A percentile compares a stretch with the other conserved stretches of the same genome.
Evolutionary conservation across 2,113 vertebrate species (phyloP).

Genomic region (Amia ocellicauda): DNA sequence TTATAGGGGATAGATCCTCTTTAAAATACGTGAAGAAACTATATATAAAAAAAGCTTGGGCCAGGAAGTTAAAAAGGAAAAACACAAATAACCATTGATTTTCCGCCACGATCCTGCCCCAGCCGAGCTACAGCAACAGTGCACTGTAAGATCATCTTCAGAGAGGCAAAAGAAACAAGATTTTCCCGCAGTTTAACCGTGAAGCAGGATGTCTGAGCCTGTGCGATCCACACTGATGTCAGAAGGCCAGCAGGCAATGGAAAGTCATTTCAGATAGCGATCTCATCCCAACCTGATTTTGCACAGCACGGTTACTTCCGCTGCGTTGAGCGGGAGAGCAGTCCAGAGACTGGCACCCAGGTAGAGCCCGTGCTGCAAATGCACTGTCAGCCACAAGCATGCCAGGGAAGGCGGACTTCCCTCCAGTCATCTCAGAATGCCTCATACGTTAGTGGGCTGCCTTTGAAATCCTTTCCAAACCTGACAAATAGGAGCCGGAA

Average conservation of each 20-base stretch:
- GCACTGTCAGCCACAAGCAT: background rate
- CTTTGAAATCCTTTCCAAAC: background rate
- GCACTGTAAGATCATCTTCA: no score
- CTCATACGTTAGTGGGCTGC: background rate
- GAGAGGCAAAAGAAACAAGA: background rate
- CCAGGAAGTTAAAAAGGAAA: no score
- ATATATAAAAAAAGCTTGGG: no score
- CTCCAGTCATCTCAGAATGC: background rate
- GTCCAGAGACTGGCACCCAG: background rate
- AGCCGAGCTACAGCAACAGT: background rate
- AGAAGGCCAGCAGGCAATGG: background rate
- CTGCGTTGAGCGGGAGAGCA: conserved; percentile 1
- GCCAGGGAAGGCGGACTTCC: background rate
- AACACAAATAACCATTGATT: no score
- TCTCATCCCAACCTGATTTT: background rate
- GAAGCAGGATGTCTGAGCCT: background rate
- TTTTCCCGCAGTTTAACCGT: background rate
- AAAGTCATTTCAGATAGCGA: background rate
- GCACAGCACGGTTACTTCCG: background rate
- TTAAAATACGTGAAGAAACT: no score
- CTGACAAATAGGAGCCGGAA: background rate
- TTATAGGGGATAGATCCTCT: no score
- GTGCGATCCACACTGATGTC: background rate
- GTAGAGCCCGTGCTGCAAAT: background rate
- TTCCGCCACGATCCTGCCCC: no score